phyloP scores from a whole-genome alignment of 2,888 invertebrate species.

The Branchellion lobata region DNA sequence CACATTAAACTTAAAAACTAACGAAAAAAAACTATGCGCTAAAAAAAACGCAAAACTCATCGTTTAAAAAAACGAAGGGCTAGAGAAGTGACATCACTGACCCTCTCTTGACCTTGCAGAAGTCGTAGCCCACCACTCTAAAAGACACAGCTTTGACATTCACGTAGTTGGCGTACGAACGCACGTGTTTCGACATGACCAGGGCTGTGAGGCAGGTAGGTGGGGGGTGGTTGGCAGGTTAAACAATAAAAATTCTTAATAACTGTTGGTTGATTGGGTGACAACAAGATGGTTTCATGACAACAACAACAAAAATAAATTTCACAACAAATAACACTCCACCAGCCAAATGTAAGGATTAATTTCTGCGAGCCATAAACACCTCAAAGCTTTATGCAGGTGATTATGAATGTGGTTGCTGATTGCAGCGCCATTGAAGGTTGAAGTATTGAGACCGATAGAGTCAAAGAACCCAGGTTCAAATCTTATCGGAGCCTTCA shows the following conservation, averaged over 20 bases:
- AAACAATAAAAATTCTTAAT: background rate
- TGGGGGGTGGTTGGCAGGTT: background rate
- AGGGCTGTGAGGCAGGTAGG: slow-evolving; percentile 72
- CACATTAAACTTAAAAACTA: background rate
- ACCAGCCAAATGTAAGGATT: too few relatives aligned
- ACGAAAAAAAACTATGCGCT: background rate
- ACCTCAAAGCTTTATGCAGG: too few relatives aligned
- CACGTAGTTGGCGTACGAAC: slow-evolving; percentile 96
- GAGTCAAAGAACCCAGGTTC: too few relatives aligned
- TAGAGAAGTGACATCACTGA: too few relatives aligned
- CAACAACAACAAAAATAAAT: too few relatives aligned
- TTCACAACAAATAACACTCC: background rate
- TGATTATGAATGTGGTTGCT: too few relatives aligned
- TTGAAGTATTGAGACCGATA: too few relatives aligned
- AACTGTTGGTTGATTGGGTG: background rate
- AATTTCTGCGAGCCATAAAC: too few relatives aligned
- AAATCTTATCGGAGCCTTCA: too few relatives aligned
- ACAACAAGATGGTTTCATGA: background rate
- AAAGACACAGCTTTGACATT: slow-evolving; percentile 98
- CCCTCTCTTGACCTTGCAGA: slow-evolving; percentile 99
- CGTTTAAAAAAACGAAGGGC: too few relatives aligned
- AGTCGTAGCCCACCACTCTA: slow-evolving; percentile 96
- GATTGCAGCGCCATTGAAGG: too few relatives aligned
- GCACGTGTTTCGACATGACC: slow-evolving; percentile 98
- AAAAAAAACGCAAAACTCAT: background rate